Evolutionary conservation across 2,113 vertebrate genomes (phyloP).

Genomic region (Gulo gulo): DNA sequence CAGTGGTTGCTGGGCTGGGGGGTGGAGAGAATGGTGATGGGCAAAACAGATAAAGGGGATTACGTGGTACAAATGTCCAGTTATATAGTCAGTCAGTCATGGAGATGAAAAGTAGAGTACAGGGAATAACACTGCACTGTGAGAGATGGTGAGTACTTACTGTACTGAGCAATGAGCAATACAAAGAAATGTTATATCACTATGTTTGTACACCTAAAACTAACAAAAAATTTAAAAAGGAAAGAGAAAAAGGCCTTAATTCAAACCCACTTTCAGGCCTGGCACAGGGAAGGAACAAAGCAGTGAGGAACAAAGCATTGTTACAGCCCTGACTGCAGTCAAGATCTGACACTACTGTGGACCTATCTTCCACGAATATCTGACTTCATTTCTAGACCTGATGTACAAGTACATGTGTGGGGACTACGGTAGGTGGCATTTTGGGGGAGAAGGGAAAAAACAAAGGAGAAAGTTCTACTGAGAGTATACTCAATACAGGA

Average conservation of each 20-base stretch:
- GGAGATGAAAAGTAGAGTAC: background rate
- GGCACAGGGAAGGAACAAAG: background rate
- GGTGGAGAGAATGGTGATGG: background rate
- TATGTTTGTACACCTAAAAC: background rate
- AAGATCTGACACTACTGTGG: no score
- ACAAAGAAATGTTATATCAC: background rate
- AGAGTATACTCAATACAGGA: background rate
- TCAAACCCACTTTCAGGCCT: background rate
- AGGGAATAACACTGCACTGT: background rate
- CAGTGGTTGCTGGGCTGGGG: background rate
- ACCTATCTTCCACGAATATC: background rate
- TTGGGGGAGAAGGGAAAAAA: background rate
- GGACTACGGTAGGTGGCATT: rapidly evolving
- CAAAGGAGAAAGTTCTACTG: background rate
- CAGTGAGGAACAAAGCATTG: background rate
- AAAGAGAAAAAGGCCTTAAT: background rate
- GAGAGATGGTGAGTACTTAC: background rate
- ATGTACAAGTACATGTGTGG: no score
- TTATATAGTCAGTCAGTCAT: background rate
- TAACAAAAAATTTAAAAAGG: background rate
- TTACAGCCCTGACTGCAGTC: no score
- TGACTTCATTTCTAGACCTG: background rate
- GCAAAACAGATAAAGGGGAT: background rate
- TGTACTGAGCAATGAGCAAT: background rate
- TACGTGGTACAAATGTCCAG: background rate